A percentile compares a stretch with the other conserved stretches of the same genome.
Conservation (phyloP, 2,797 vertebrate genomes). For the Premnoplex brunnescens region DNA sequence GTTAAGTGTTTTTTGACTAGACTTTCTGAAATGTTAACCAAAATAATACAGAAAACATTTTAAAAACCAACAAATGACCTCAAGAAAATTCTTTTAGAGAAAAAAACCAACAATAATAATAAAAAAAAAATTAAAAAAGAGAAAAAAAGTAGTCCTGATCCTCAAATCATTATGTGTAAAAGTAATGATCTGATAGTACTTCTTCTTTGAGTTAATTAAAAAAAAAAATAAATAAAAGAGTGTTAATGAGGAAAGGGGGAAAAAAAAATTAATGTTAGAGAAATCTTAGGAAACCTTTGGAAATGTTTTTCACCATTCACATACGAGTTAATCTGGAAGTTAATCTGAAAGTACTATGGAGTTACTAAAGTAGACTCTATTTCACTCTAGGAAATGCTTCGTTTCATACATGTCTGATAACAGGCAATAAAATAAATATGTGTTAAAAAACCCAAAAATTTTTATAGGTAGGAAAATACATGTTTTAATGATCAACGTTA, state of each 20-base stretch:
- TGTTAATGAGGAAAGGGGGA: not conserved
- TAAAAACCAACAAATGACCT: not conserved
- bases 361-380: not conserved
- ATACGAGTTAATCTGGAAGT: not conserved
- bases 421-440: not conserved
- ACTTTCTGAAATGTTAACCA: not conserved
- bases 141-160: not conserved
- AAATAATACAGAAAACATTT: not conserved
- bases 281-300: not conserved
- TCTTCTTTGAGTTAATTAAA: not conserved
- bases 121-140: not conserved
- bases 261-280: not conserved
- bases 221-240: not conserved
- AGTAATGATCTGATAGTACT: not conserved
- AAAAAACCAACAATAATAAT: no score
- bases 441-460: not conserved
- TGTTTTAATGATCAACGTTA: not conserved
- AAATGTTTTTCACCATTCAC: not conserved
- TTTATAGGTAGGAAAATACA: not conserved
- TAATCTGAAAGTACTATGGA: not conserved
- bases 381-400: not conserved
- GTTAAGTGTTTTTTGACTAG: not conserved
- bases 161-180: not conserved
- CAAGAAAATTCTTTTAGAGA: not conserved
- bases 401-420: not conserved